Evolutionary conservation across 1,140 invertebrate genomes (phyloP).

Genomic region (Stegodyphus dumicola): DNA sequence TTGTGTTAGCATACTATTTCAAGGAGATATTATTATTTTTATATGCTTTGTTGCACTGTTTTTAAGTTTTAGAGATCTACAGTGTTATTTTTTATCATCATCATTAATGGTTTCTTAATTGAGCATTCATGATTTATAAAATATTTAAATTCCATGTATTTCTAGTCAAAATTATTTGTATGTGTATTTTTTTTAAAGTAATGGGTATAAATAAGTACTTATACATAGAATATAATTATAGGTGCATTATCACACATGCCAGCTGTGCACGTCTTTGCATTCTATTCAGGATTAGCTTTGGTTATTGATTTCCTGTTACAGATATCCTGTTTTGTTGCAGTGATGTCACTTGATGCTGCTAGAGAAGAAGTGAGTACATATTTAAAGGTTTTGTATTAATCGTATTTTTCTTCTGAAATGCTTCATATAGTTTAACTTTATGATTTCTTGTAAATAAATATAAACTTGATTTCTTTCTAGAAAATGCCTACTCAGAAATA

Average conservation of each 20-base stretch:
- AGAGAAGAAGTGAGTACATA: constrained; percentile 69
- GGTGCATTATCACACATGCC: constrained; percentile 97
- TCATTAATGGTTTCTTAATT: neutral
- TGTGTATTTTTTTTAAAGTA: neutral
- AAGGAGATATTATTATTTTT: too few relatives aligned
- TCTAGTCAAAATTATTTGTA: neutral
- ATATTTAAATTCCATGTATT: constrained; percentile 1
- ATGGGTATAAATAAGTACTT: neutral
- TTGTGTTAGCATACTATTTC: too few relatives aligned
- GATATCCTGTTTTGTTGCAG: constrained; percentile 94
- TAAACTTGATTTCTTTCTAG: neutral
- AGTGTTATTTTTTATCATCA: neutral
- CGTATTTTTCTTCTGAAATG: neutral
- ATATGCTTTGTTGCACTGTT: too few relatives aligned
- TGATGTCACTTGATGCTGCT: constrained; percentile 87
- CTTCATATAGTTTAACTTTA: neutral
- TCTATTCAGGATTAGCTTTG: constrained; percentile 96
- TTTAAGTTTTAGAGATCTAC: too few relatives aligned
- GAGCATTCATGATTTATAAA: neutral
- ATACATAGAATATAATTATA: constrained; percentile 59
- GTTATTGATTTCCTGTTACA: constrained; percentile 96
- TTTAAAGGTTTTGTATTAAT: neutral
- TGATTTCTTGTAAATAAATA: neutral
- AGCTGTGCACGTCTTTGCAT: constrained; percentile 93
- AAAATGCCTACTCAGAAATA: neutral